These are phyloP conservation scores for Bubalus kerabau DNA, from an alignment of 2,113 vertebrate genomes.

Conservation along the genomic window DNA sequence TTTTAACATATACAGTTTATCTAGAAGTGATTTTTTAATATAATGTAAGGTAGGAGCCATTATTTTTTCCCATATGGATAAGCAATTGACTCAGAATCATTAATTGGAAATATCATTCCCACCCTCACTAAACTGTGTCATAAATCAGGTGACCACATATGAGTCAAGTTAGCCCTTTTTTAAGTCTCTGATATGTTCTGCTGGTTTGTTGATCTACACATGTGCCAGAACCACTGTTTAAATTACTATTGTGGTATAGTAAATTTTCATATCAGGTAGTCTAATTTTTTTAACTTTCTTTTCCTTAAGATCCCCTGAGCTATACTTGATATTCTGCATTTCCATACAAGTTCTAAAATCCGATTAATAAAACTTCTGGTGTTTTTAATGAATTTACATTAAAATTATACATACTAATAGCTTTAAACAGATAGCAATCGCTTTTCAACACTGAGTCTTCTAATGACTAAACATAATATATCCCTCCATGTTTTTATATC, in stretches of 20 bases:
- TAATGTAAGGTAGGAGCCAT: neutral
- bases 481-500: neutral
- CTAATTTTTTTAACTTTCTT: neutral
- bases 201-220: neutral
- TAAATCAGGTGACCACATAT: neutral
- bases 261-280: neutral
- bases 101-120: neutral
- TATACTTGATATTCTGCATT: neutral
- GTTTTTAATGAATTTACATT: neutral
- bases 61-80: neutral
- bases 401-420: neutral
- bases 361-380: neutral
- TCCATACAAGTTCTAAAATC: neutral
- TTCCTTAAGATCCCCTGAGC: neutral
- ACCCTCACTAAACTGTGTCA: neutral
- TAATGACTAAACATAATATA: neutral
- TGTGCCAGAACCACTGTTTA: neutral
- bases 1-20: neutral
- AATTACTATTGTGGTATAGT: neutral
- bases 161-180: neutral
- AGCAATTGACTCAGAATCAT: neutral
- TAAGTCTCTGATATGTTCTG: neutral
- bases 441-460: neutral
- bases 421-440: neutral
- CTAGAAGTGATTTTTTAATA: neutral